Conservation (phyloP, 1,140 invertebrate genomes). For the Ruditapes philippinarum region DNA sequence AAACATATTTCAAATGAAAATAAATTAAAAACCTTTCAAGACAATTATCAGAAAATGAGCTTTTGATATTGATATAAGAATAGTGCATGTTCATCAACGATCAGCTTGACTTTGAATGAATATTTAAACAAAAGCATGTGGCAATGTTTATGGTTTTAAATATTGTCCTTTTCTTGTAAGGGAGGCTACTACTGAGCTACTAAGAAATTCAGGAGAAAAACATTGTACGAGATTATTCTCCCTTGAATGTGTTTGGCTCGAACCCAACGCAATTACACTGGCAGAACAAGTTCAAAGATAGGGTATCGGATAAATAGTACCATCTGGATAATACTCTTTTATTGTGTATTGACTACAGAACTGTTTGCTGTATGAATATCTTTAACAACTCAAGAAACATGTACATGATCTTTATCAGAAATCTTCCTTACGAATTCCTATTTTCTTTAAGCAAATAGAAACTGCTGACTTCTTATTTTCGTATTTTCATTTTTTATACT, state of each 20-base stretch:
- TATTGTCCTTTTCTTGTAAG: not conserved
- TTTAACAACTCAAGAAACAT: not conserved
- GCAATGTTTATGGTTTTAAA: too few relatives aligned
- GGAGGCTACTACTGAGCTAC: not conserved
- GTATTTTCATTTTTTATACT: too few relatives aligned
- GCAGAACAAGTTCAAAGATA: not conserved
- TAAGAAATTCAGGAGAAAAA: not conserved
- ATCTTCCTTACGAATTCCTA: too few relatives aligned
- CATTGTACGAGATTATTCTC: not conserved
- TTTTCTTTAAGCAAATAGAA: too few relatives aligned
- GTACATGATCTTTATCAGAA: not conserved
- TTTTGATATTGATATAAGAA: too few relatives aligned
- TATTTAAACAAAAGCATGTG: too few relatives aligned
- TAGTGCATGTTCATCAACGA: too few relatives aligned
- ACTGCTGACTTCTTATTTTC: too few relatives aligned
- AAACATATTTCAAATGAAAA: too few relatives aligned
- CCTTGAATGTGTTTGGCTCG: not conserved
- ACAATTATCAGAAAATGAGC: too few relatives aligned
- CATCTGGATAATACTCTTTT: not conserved
- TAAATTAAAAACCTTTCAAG: too few relatives aligned
- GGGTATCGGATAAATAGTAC: conserved; percentile 16
- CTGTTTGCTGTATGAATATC: not conserved
- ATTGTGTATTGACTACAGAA: conserved; percentile 10
- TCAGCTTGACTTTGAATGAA: too few relatives aligned
- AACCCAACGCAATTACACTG: conserved; percentile 12